Percentiles rank a stretch among this genome's conserved stretches.
phyloP scores from a whole-genome alignment of 2,797 vertebrate genomes.

The Thaleichthys pacificus region DNA sequence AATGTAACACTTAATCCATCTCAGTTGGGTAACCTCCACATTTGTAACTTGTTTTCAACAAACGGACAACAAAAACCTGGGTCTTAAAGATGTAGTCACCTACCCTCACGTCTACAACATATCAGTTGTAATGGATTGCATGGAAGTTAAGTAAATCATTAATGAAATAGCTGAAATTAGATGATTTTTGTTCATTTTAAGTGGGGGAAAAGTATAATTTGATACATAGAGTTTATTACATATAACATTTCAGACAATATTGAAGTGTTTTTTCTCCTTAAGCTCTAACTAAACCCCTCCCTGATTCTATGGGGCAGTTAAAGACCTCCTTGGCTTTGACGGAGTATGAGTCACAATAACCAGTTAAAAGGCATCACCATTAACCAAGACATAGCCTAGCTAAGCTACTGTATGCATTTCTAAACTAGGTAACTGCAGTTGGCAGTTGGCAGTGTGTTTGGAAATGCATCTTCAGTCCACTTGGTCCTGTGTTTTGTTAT shows the following conservation, averaged over 20 bases:
- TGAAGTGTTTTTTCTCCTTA: conserved; percentile 35
- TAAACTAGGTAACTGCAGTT: conserved; percentile 47
- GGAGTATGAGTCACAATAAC: conserved; percentile 74
- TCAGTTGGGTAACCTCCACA: conserved; percentile 37
- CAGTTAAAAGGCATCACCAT: conserved; percentile 77
- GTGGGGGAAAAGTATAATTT: conserved; percentile 23
- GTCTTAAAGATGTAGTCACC: neutral
- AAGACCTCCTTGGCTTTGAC: conserved; percentile 67
- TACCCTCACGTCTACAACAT: neutral
- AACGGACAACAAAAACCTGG: conserved; percentile 8
- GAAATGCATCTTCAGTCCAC: conserved; percentile 65
- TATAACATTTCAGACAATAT: conserved; percentile 21
- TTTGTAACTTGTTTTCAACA: conserved; percentile 16
- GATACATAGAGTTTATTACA: conserved; percentile 34
- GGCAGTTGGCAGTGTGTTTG: conserved; percentile 43
- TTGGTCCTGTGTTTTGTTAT: conserved; percentile 53
- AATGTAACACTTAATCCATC: conserved; percentile 30
- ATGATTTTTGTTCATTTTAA: conserved; percentile 3
- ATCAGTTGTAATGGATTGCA: neutral
- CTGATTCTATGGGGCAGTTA: conserved; percentile 64
- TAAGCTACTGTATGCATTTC: conserved; percentile 42
- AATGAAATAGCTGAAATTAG: conserved; percentile 10
- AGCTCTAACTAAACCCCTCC: conserved; percentile 73
- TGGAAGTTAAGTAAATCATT: neutral
- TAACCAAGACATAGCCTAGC: conserved; percentile 55